Conservation (phyloP, 2,113 vertebrate species). For the Tretioscincus oriximinensis region DNA sequence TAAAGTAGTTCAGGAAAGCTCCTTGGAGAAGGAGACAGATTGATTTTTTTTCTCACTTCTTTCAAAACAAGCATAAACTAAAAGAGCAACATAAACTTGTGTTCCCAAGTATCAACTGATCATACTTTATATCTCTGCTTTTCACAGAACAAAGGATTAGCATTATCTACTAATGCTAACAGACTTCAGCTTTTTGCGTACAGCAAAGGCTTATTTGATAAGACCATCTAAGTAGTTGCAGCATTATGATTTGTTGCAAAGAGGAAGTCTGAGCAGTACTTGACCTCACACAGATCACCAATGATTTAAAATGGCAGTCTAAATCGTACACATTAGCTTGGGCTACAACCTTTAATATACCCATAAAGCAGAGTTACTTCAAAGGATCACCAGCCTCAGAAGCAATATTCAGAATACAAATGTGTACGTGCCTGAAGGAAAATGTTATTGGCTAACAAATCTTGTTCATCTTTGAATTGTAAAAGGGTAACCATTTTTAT, state of each 20-base stretch:
- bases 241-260: slow-evolving; percentile 41
- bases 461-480: background rate
- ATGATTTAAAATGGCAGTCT: slow-evolving; percentile 54
- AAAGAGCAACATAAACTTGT: slow-evolving; percentile 25
- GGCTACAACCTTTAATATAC: slow-evolving; percentile 42
- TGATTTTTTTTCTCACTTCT: background rate
- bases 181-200: background rate
- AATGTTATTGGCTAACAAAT: background rate
- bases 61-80: background rate
- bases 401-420: slow-evolving; percentile 40
- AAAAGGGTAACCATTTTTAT: background rate
- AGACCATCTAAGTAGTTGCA: background rate
- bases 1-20: background rate
- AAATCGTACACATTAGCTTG: slow-evolving; percentile 44
- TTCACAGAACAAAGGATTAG: slow-evolving; percentile 11
- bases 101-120: background rate
- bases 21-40: background rate
- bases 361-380: slow-evolving; percentile 46
- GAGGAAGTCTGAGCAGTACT: slow-evolving; percentile 18
- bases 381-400: slow-evolving; percentile 37
- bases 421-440: background rate
- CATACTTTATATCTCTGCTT: slow-evolving; percentile 7
- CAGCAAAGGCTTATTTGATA: slow-evolving; percentile 18
- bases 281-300: slow-evolving; percentile 33
- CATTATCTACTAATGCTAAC: slow-evolving; percentile 9